Percentiles rank a stretch among this genome's conserved stretches.
Conservation (phyloP, 2,797 vertebrate species). For the Glossophaga mutica region DNA sequence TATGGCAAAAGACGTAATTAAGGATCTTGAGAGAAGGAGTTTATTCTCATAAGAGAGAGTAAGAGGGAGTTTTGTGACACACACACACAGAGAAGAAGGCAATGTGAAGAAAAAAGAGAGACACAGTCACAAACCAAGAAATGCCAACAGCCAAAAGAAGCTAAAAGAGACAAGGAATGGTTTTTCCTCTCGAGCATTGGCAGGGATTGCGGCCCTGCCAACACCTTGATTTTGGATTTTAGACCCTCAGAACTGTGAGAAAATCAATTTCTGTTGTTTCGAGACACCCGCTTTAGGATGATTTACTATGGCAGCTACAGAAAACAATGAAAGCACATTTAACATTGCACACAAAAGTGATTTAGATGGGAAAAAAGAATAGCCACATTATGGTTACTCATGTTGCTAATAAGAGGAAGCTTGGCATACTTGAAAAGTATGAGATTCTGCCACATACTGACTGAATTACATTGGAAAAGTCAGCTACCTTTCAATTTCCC, state of each 20-base stretch:
- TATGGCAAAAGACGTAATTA: slow-evolving; percentile 12
- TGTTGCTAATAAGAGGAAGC: background rate
- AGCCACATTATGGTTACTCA: background rate
- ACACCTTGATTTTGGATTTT: background rate
- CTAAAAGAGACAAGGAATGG: background rate
- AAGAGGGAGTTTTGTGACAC: background rate
- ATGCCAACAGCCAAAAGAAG: background rate
- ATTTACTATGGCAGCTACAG: background rate
- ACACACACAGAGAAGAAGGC: background rate
- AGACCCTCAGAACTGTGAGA: background rate
- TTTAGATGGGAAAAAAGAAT: background rate
- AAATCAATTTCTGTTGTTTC: slow-evolving; percentile 28
- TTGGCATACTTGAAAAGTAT: background rate
- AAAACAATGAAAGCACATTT: background rate
- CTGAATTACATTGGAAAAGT: slow-evolving; percentile 18
- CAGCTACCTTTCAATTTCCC: background rate
- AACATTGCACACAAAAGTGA: background rate
- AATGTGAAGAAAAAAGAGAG: background rate
- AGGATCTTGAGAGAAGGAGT: background rate
- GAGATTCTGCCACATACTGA: background rate
- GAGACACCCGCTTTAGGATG: background rate
- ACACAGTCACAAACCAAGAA: background rate
- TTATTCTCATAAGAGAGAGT: background rate
- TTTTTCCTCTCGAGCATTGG: background rate
- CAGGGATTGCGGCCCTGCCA: background rate